A percentile compares a stretch with the other conserved stretches of the same genome.
phyloP scores from a whole-genome alignment of 2,113 vertebrate species.

The Theristicus caerulescens region DNA sequence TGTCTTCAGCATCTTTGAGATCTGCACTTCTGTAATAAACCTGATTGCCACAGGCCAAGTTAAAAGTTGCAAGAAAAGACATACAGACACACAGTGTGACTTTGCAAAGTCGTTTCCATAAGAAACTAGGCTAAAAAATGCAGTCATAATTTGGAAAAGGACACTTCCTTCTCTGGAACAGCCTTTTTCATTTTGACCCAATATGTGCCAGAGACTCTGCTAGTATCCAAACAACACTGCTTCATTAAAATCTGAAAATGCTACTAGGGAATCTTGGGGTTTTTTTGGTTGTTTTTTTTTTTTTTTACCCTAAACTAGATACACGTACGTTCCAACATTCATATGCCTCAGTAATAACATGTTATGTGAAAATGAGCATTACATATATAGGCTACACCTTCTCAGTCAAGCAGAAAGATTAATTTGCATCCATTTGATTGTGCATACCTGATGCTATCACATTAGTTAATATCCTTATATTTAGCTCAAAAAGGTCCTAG shows the following conservation, averaged over 20 bases:
- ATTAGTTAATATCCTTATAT: neutral
- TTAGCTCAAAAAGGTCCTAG: neutral
- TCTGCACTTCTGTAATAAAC: neutral
- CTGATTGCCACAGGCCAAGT: neutral
- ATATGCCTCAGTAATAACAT: neutral
- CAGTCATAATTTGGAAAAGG: constrained; percentile 20
- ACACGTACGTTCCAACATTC: neutral
- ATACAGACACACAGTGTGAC: neutral
- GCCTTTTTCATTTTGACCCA: constrained; percentile 23
- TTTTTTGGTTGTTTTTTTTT: too few relatives aligned
- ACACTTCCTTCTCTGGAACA: constrained; percentile 42
- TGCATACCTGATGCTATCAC: neutral
- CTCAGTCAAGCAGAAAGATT: neutral
- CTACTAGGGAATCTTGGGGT: neutral
- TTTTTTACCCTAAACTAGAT: neutral
- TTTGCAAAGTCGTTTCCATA: neutral
- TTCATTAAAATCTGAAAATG: constrained; percentile 30
- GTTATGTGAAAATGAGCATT: neutral
- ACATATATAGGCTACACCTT: neutral
- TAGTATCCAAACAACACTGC: neutral
- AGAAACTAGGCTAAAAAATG: constrained; percentile 11
- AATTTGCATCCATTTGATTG: neutral
- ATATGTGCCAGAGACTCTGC: neutral
- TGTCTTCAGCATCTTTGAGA: neutral
- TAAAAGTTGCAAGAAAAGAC: neutral